These are phyloP conservation scores for Oostethus manadensis DNA, from an alignment of 2,113 vertebrate genomes.

Conservation along the genomic window DNA sequence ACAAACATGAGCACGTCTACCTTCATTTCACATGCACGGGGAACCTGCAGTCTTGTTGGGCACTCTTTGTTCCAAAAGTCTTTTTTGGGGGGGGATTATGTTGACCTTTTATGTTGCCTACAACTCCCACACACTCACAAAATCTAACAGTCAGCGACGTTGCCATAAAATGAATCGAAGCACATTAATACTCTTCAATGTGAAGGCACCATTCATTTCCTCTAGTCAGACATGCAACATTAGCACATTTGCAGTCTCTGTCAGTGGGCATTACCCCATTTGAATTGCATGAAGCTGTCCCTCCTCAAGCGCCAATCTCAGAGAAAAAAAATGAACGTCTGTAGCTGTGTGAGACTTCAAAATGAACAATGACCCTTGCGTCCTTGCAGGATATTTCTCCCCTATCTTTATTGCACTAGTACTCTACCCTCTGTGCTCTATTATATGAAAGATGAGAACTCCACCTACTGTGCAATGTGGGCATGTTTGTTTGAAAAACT, in stretches of 20 bases:
- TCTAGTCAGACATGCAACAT: constrained; percentile 11
- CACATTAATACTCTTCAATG: neutral
- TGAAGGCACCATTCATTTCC: constrained; percentile 3
- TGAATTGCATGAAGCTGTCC: constrained; percentile 10
- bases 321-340: neutral
- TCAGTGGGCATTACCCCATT: constrained; percentile 2
- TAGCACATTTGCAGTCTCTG: neutral
- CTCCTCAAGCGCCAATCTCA: neutral
- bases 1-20: neutral
- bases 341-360: constrained; percentile 4
- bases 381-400: constrained; percentile 6
- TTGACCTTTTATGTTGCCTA: too few relatives aligned
- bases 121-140: too few relatives aligned
- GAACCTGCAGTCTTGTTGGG: too few relatives aligned
- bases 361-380: constrained; percentile 9
- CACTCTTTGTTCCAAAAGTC: too few relatives aligned
- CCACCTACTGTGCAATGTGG: neutral
- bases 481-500: constrained; percentile 20
- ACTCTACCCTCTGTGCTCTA: constrained; percentile 5
- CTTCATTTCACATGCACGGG: neutral
- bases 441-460: constrained; percentile 4
- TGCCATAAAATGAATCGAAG: too few relatives aligned
- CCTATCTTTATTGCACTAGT: neutral
- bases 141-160: too few relatives aligned
- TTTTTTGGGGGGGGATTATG: too few relatives aligned